phyloP scores from a whole-genome alignment of 2,888 invertebrate species.

The Amphipoea lucens region DNA sequence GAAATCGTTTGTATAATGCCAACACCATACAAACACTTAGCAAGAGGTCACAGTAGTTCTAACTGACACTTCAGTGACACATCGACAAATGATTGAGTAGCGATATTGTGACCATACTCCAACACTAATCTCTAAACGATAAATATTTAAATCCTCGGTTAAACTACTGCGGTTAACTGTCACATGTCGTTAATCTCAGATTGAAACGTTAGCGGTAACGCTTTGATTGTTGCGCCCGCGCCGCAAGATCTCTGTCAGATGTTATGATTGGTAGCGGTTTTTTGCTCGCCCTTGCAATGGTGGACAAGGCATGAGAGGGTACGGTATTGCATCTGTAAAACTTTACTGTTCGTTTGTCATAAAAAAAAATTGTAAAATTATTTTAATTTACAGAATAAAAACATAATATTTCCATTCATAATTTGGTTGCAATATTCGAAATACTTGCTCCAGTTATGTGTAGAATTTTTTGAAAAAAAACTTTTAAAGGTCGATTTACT shows the following conservation, averaged over 20 bases:
- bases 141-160: slow-evolving; percentile 35
- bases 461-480: neutral
- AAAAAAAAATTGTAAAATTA: neutral
- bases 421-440: neutral
- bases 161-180: slow-evolving; percentile 61
- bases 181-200: slow-evolving; percentile 69
- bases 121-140: slow-evolving; percentile 23
- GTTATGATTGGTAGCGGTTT: slow-evolving; percentile 76
- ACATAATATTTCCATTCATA: too few species aligned
- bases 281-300: slow-evolving; percentile 59
- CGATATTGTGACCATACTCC: slow-evolving; percentile 6
- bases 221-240: slow-evolving; percentile 74
- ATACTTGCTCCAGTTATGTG: neutral
- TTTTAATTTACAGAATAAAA: neutral
- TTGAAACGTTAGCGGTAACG: slow-evolving; percentile 73
- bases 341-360: too few species aligned
- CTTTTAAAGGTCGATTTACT: neutral
- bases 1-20: too few species aligned
- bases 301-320: slow-evolving; percentile 32
- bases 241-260: slow-evolving; percentile 74
- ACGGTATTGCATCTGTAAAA: neutral
- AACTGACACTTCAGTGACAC: neutral
- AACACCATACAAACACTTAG: slow-evolving; percentile 9
- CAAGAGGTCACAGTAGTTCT: neutral
- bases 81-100: neutral